phyloP scores from a whole-genome alignment of 1,140 invertebrate genomes.

The Drosophila simulans region DNA sequence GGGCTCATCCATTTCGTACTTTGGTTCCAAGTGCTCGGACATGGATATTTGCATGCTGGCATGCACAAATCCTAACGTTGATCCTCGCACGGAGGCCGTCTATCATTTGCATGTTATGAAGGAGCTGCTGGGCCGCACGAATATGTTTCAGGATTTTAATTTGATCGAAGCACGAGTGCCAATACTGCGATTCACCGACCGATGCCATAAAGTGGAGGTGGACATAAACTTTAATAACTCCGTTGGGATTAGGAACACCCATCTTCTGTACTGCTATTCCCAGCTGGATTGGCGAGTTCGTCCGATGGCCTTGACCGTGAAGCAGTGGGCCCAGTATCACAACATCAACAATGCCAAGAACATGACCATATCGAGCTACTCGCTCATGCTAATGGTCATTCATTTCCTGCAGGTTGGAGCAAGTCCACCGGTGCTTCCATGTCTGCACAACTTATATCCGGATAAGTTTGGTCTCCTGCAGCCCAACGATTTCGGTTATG shows the following conservation, averaged over 20 bases:
- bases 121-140: conserved; percentile 59
- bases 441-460: conserved; percentile 90
- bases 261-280: conserved; percentile 95
- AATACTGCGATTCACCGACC: conserved; percentile 94
- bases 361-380: conserved; percentile 98
- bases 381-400: conserved; percentile 97
- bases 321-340: conserved; percentile 97
- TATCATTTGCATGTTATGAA: conserved; percentile 71
- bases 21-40: conserved; percentile 95
- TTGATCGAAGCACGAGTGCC: conserved; percentile 97
- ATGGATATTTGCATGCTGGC: conserved; percentile 98
- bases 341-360: conserved; percentile 98
- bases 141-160: conserved; percentile 88
- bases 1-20: conserved; percentile 98
- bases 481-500: conserved; percentile 73
- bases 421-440: conserved; percentile 92
- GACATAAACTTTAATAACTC: conserved; percentile 99
- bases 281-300: conserved; percentile 96
- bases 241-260: conserved; percentile 98
- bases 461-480: conserved; percentile 87
- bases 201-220: conserved; percentile 91
- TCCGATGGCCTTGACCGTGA: conserved; percentile 95
- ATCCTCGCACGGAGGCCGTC: conserved; percentile 78
- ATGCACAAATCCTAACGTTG: conserved; percentile 86
- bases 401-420: conserved; percentile 97